Evolutionary conservation across 2,888 invertebrate species (phyloP), one percentile per base, ranked within the genome.

Genomic region (Eupithecia dodoneata): DNA sequence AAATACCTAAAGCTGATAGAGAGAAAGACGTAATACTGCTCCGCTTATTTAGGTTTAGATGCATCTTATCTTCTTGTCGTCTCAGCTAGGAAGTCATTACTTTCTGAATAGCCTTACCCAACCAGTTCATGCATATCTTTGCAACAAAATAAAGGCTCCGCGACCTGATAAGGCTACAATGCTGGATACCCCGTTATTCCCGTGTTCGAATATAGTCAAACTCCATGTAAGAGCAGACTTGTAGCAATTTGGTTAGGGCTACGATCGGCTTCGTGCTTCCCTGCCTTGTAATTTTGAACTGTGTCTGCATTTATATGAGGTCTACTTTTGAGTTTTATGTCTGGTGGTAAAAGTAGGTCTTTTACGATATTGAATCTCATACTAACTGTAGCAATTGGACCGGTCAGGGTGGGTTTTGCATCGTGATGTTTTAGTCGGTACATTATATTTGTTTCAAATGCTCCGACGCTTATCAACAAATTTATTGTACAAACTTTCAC

Each of bases 101-200:
- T 44, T 49, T 70, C 55, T 76, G 71, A 71, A 76, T 76, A 74
- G 76, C 65, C 74, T 74, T 67, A 44, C 71, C 18, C 13, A 73
- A 74, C 78, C 78, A 76, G 78, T 79, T 76, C 79, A 74, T 71
- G 78, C 76, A 71, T 76, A 79, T 76, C 78, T 79, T 76, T 72
- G 72, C 69, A 59, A 52, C 74, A 69, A 76, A 76, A 78, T 78
- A 78, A 78, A 78, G 78, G 78, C 69, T 70, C 52, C 52, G 72
- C 74, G 81, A 81, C 81, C 79, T 78, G 81, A 80, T 82, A 82
- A 79, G 70, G 81, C 78, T 80, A 82, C 80, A 81, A 81, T 80
- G 78, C 79, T 73, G 79, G 76, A 79, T 66, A 74, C 69, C 30
- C 81, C 81, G 82, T 82, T 82, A 81, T 75, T 80, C 79, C 80